Conservation (phyloP, 2,888 invertebrate genomes). For the Plemyria rubiginata region DNA sequence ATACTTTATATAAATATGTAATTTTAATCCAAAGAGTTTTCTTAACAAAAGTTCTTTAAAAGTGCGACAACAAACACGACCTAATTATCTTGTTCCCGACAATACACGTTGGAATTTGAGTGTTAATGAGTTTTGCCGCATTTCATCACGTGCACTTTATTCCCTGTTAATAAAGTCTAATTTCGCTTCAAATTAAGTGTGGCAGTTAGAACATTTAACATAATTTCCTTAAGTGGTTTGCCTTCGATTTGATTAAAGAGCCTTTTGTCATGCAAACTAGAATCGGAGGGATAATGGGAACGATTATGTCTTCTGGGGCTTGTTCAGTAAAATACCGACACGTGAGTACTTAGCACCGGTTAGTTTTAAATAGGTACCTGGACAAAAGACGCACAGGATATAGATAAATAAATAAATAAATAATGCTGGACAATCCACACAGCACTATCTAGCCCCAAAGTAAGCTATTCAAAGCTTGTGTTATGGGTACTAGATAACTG, state of each 20-base stretch:
- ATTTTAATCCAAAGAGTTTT: too few species aligned
- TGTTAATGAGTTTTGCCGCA: conserved; percentile 26
- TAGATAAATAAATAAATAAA: too few species aligned
- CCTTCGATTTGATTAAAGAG: conserved; percentile 45
- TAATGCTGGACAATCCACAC: too few species aligned
- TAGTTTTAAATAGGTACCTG: too few species aligned
- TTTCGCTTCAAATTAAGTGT: conserved; percentile 20
- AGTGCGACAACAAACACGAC: neutral
- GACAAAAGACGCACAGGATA: too few species aligned
- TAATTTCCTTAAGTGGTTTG: conserved; percentile 47
- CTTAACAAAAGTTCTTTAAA: too few species aligned
- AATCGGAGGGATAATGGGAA: conserved; percentile 39
- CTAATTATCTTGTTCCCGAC: neutral
- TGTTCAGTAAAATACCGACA: neutral
- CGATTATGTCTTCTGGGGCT: conserved; percentile 35
- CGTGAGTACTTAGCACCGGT: neutral
- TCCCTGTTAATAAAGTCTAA: conserved; percentile 11
- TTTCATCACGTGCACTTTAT: conserved; percentile 8
- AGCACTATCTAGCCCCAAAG: too few species aligned
- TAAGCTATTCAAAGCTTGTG: too few species aligned
- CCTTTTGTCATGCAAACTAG: conserved; percentile 47
- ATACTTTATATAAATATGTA: too few species aligned
- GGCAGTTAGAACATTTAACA: conserved; percentile 40
- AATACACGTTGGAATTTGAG: conserved; percentile 21
- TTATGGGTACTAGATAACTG: too few species aligned